Base-by-base conservation (phyloP, 2,797 vertebrate species). In the Danio albolineatus region DNA sequence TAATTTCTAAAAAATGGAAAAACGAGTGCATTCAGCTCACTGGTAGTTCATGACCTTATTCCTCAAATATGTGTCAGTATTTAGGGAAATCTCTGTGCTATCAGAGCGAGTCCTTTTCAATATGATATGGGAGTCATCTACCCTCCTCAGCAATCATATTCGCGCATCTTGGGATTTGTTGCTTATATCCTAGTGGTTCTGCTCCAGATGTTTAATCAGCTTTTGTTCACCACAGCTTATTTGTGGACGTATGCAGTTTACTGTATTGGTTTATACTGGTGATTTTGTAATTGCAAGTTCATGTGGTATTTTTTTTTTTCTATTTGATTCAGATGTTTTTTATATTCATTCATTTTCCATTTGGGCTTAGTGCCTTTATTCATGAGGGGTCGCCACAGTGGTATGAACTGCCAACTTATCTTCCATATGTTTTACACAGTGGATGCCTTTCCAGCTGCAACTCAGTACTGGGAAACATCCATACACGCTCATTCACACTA, bases 41-140 rank as follows among this genome's bases (percentile, higher is more conserved):
- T 13, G 2, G 38, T n/a, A 78, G 76, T 78, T 78, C 62, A 73
- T 73, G 80, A 78, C 53, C 59, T 72, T 71, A 60, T 76, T 82
- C 13, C 39, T 79, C 38, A 75, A 78, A 84, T 76, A 75, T 76
- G 44, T 82, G 65, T 54, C 59, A 54, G 64, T 46, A 38, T 70
- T 78, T 61, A 81, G 43, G 28, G n/a, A 81, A 71, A 62, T 48
- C 36, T 28, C 44, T 41, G 21, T 44, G 57, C 61, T 71, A 70
- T 78, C 19, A 56, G 21, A 46, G 28, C 10, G 38, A 78, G 43
- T 70, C 28, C 59, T 57, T 67, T 67, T 77, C 41, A 57, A 0
- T 57, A 54, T 53, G 51, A 60, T 69, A 64, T 21, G 53, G 54
- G 64, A 49, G 44, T 69, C n/a, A 60, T 78, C 65, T 48, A 39